phyloP scores from a whole-genome alignment of 2,888 invertebrate species.

The Orchesella flavescens region DNA sequence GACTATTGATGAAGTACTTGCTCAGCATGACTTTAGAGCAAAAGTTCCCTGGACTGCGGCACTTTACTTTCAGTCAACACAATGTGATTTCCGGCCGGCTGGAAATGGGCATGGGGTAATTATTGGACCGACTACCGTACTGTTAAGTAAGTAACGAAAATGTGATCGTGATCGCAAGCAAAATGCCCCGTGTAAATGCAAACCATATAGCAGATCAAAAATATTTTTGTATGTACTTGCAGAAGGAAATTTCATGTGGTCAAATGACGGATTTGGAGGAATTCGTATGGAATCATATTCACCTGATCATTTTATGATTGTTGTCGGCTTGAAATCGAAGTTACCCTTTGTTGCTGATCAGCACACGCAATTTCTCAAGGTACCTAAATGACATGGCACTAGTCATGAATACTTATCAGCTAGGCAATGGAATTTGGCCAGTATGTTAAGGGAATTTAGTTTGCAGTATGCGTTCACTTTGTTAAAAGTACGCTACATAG shows the following conservation, averaged over 20 bases:
- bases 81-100: slow-evolving; percentile 64
- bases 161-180: background rate
- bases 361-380: slow-evolving; percentile 65
- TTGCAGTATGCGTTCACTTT: too few relatives aligned
- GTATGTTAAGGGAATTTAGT: too few relatives aligned
- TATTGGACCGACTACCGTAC: slow-evolving; percentile 62
- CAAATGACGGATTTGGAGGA: slow-evolving; percentile 32
- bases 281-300: slow-evolving; percentile 46
- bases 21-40: slow-evolving; percentile 49
- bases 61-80: slow-evolving; percentile 61
- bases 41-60: slow-evolving; percentile 62
- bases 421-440: too few relatives aligned
- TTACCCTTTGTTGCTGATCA: slow-evolving; percentile 53
- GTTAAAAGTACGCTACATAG: too few relatives aligned
- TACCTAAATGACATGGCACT: background rate
- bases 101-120: slow-evolving; percentile 65
- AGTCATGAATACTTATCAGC: too few relatives aligned
- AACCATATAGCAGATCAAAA: too few relatives aligned
- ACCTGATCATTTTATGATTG: slow-evolving; percentile 58
- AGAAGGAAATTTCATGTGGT: slow-evolving; percentile 56
- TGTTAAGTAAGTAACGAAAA: slow-evolving; percentile 45
- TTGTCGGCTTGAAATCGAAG: slow-evolving; percentile 58
- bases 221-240: background rate
- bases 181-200: too few relatives aligned
- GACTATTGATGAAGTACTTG: slow-evolving; percentile 52